Base-by-base conservation (phyloP, 2,888 invertebrate genomes). In the Antheraea assamensis region DNA sequence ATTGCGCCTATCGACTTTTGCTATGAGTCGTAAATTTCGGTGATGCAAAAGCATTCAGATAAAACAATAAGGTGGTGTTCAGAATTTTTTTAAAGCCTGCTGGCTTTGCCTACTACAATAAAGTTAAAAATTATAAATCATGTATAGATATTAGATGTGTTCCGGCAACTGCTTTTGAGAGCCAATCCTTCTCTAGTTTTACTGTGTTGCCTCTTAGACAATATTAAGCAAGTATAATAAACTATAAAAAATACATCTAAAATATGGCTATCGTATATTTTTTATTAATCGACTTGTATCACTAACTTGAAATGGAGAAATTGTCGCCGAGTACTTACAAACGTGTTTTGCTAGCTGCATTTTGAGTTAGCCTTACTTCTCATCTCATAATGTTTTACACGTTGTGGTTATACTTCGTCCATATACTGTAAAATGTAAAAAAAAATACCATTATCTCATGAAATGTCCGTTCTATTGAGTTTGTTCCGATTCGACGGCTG, bases 391-490 rank as follows among this genome's bases (percentile, higher is more conserved):
- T 7, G 7, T 21, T 21, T 52, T 21, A 52, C 3, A 31, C 42
- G 31, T 42, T 42, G 42, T 42, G 13, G 13, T 42, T 13, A 42
- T 13, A 42, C 42, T 13, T 70, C 42, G 1, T 21, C 35, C 17
- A 70, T 47, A 70, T 70, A 24, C n/a, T 70, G 42, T 31, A 31
- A 19, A 35, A 68, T 68, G 35, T 35, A 70, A 19, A 35, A 35
- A 70, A 42, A 70, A 42, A 70, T n/a, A 70, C 70, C 47, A 70
- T 64, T 30, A 64, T 64, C 27, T 64, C 61, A 64, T 64, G 61
- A 30, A 64, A 64, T 64, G 27, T 27, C 30, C 27, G 61, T 64
- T 64, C 2, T 13, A 64, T 30, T 17, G 30, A 30, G 61, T 64
- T 30, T 64, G 61, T 64, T 35, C 68, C 68, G 35, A 21, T 13